These are phyloP conservation scores for Cyclura pinguis DNA, from an alignment of 2,797 vertebrate genomes.

Conservation along the genomic window DNA sequence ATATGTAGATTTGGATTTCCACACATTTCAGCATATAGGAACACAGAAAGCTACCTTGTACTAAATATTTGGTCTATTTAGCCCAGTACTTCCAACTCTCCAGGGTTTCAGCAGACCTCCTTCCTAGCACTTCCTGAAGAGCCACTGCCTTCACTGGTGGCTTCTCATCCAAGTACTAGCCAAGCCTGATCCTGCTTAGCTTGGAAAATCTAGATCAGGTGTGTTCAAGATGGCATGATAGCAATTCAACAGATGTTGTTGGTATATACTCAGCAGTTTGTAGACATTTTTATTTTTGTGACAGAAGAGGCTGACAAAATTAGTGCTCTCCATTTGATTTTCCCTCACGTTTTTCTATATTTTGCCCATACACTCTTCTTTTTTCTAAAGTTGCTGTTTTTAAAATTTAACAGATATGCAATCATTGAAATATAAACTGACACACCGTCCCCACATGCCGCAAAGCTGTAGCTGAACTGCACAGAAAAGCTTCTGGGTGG, in stretches of 20 bases:
- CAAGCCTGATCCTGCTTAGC: too few species aligned
- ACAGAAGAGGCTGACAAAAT: background rate
- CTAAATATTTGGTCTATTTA: too few species aligned
- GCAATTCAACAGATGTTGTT: background rate
- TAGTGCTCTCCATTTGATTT: background rate
- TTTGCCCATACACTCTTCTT: background rate
- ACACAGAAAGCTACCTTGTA: too few species aligned
- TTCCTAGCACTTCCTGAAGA: too few species aligned
- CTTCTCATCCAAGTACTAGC: too few species aligned
- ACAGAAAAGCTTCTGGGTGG: background rate
- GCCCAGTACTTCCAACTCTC: too few species aligned
- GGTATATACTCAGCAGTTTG: background rate
- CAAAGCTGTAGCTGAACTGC: background rate
- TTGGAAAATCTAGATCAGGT: too few species aligned
- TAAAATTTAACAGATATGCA: background rate
- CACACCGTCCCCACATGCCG: too few species aligned
- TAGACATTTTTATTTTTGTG: background rate
- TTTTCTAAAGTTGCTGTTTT: background rate
- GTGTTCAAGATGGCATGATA: too few species aligned
- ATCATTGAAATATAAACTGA: background rate
- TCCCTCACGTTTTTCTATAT: background rate
- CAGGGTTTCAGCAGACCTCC: too few species aligned
- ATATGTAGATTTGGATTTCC: background rate
- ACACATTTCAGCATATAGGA: background rate
- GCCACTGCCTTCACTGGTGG: too few species aligned